Evolutionary conservation across 2,888 invertebrate genomes (phyloP).

Genomic region (Agrilus mali): DNA sequence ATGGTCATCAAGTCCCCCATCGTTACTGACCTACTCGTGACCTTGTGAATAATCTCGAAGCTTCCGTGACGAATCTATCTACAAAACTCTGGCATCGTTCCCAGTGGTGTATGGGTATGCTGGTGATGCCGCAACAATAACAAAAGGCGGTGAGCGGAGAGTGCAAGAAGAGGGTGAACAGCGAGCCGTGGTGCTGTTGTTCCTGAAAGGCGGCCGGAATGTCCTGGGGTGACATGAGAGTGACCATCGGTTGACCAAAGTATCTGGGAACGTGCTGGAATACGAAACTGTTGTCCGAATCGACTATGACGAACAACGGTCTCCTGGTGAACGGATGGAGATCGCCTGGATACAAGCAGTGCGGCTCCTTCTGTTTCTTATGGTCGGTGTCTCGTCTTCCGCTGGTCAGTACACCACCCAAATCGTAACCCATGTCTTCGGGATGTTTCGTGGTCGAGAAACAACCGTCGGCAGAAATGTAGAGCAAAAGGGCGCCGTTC

Average conservation of each 20-base stretch:
- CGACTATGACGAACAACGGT: constrained; percentile 86
- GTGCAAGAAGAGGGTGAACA: constrained; percentile 92
- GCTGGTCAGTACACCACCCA: constrained; percentile 83
- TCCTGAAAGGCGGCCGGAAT: constrained; percentile 75
- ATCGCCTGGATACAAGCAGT: constrained; percentile 86
- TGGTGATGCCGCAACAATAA: constrained; percentile 78
- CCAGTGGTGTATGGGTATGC: constrained; percentile 77
- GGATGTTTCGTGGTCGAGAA: constrained; percentile 72
- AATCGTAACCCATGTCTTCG: constrained; percentile 84
- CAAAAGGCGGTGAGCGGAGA: constrained; percentile 87
- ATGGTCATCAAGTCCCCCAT: too few species aligned
- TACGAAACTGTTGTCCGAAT: constrained; percentile 89
- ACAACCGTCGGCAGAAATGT: constrained; percentile 87
- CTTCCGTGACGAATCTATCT: constrained; percentile 81
- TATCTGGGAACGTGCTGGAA: constrained; percentile 80
- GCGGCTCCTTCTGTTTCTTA: constrained; percentile 50
- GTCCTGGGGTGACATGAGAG: constrained; percentile 88
- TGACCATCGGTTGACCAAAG: constrained; percentile 87
- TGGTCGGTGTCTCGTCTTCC: constrained; percentile 62
- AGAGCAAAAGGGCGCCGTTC: constrained; percentile 81
- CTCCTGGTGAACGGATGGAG: constrained; percentile 84
- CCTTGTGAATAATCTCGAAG: constrained; percentile 68
- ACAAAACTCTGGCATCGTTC: constrained; percentile 80
- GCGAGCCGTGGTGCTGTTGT: constrained; percentile 75
- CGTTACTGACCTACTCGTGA: constrained; percentile 61